Evolutionary conservation across 2,113 vertebrate species (phyloP).

Genomic region (Petrocephalus zakoni): DNA sequence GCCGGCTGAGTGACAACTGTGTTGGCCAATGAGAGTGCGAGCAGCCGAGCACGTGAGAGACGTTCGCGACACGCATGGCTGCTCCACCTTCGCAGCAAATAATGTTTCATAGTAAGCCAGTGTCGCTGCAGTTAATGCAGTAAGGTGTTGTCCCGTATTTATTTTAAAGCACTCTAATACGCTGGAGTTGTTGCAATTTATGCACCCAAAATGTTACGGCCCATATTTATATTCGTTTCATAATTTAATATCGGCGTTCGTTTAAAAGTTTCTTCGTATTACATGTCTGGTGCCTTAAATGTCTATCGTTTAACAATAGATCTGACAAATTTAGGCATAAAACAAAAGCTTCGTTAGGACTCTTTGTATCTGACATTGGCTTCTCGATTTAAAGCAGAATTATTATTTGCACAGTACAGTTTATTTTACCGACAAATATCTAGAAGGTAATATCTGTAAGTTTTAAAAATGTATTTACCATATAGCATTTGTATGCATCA

Average conservation of each 20-base stretch:
- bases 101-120: neutral
- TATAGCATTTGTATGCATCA: neutral
- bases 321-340: neutral
- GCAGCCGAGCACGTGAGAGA: neutral
- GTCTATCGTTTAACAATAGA: neutral
- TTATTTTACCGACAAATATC: neutral
- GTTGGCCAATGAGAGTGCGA: neutral
- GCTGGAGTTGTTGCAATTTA: neutral
- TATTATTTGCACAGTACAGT: neutral
- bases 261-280: neutral
- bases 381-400: neutral
- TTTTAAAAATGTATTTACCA: neutral
- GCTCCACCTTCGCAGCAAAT: neutral
- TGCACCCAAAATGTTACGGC: neutral
- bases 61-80: neutral
- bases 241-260: neutral
- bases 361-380: neutral
- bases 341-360: neutral
- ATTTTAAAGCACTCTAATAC: neutral
- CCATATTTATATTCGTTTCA: neutral
- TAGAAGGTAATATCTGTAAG: neutral
- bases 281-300: neutral
- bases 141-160: neutral
- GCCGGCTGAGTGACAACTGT: neutral
- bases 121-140: neutral